phyloP scores from a whole-genome alignment of 2,797 vertebrate genomes.

The Poliocrania exsul region DNA sequence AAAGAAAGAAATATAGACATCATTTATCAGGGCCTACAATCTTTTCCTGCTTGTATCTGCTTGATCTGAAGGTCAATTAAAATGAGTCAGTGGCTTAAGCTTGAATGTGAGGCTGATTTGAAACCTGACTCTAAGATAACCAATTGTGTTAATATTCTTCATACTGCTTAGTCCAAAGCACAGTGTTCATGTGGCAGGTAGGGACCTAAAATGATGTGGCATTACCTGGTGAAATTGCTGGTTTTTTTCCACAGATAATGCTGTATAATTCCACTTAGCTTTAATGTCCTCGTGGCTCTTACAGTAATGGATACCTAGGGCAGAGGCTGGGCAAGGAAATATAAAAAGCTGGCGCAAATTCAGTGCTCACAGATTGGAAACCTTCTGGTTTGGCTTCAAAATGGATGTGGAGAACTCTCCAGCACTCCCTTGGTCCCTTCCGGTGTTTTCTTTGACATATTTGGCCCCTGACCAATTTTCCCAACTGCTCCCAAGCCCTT shows the following conservation, averaged over 20 bases:
- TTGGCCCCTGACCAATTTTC: constrained; percentile 54
- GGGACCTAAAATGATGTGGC: neutral
- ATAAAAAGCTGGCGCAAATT: neutral
- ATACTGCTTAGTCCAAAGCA: neutral
- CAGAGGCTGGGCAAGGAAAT: neutral
- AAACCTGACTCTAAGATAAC: neutral
- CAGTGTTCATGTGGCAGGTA: neutral
- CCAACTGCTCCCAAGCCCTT: constrained; percentile 54
- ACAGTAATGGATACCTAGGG: neutral
- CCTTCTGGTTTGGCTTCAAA: constrained; percentile 39
- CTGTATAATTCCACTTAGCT: neutral
- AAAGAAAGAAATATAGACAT: constrained; percentile 37
- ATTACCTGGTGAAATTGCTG: neutral
- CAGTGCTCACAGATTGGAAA: constrained; percentile 29
- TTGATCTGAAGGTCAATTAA: constrained; percentile 44
- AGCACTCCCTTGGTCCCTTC: neutral
- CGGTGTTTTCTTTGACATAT: constrained; percentile 40
- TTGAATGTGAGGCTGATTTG: constrained; percentile 5
- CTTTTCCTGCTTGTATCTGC: constrained; percentile 8
- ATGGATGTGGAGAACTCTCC: constrained; percentile 11
- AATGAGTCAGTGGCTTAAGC: constrained; percentile 36
- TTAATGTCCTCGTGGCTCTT: neutral
- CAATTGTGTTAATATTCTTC: neutral
- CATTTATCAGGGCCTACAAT: constrained; percentile 22
- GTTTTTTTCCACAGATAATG: neutral